A percentile compares a stretch with the other conserved stretches of the same genome.
Evolutionary conservation across 53 echinoderm and acorn worm genomes (phyloP).

Genomic region (Antedon mediterranea): DNA sequence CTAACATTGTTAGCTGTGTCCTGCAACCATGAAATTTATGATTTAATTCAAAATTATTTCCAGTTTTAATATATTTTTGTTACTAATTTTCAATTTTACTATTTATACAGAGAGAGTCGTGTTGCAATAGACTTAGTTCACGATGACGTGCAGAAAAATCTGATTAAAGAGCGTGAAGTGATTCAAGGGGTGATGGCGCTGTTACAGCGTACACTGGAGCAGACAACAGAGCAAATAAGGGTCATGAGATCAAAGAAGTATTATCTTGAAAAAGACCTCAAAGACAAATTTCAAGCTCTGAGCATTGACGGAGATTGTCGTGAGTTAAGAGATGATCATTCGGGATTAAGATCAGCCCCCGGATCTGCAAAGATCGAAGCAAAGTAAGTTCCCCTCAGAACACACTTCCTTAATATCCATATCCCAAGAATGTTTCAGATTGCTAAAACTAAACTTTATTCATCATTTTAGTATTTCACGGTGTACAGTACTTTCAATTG

Average conservation of each 20-base stretch:
- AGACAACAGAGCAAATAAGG: conserved; percentile 82
- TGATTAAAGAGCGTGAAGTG: conserved; percentile 72
- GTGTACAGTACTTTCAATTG: too few relatives aligned
- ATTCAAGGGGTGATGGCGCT: conserved; percentile 85
- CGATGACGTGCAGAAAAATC: conserved; percentile 88
- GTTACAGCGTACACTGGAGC: conserved; percentile 79
- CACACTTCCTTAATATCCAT: too few relatives aligned
- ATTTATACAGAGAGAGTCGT: conserved; percentile 50
- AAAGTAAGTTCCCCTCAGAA: too few relatives aligned
- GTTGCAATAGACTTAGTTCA: conserved; percentile 85
- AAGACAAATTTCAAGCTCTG: conserved; percentile 74
- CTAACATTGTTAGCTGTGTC: not conserved
- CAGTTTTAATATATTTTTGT: not conserved
- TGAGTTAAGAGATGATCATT: conserved; percentile 67
- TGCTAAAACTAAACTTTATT: too few relatives aligned
- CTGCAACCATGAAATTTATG: not conserved
- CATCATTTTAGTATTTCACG: too few relatives aligned
- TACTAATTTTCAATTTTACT: too few relatives aligned
- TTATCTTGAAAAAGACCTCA: conserved; percentile 83
- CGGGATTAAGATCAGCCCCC: conserved; percentile 35
- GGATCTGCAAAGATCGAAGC: conserved; percentile 85
- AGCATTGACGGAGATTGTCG: conserved; percentile 80
- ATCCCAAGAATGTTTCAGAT: too few relatives aligned
- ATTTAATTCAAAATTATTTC: conserved; percentile 1
- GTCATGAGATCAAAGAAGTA: conserved; percentile 77